These are phyloP conservation scores for Polietes domitor DNA, from an alignment of 2,888 invertebrate species.

Conservation along the genomic window DNA sequence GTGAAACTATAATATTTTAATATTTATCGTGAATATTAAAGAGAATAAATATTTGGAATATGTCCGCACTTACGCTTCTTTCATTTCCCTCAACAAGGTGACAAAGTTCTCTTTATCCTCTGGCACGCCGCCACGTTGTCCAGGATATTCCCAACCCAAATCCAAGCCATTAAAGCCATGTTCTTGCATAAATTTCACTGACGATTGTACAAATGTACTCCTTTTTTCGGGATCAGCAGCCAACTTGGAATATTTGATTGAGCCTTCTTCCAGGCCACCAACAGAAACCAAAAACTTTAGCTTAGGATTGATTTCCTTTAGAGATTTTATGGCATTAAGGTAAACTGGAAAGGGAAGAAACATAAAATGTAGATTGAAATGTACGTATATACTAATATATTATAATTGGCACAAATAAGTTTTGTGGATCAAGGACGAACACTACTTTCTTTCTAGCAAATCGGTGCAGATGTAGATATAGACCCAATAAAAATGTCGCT, in stretches of 20 bases:
- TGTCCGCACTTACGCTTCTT: slow-evolving; percentile 70
- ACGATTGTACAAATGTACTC: slow-evolving; percentile 87
- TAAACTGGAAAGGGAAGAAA: slow-evolving; percentile 59
- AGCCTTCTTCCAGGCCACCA: slow-evolving; percentile 97
- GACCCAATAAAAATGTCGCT: too few relatives aligned
- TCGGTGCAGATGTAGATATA: too few relatives aligned
- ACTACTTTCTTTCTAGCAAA: too few relatives aligned
- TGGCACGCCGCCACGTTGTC: slow-evolving; percentile 81
- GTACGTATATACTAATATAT: too few relatives aligned
- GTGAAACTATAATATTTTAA: slow-evolving; percentile 8
- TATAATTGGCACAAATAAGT: too few relatives aligned
- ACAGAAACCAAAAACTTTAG: slow-evolving; percentile 90
- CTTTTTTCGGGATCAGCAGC: slow-evolving; percentile 88
- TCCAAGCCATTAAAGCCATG: slow-evolving; percentile 94
- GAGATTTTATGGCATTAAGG: slow-evolving; percentile 70
- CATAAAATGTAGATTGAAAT: too few relatives aligned
- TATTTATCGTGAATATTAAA: too few relatives aligned
- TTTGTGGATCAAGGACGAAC: too few relatives aligned
- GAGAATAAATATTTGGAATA: too few relatives aligned
- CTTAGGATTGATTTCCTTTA: slow-evolving; percentile 70
- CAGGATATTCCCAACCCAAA: slow-evolving; percentile 96
- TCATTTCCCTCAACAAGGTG: slow-evolving; percentile 69
- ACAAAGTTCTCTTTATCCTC: slow-evolving; percentile 72
- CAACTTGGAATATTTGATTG: slow-evolving; percentile 91
- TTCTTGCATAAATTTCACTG: slow-evolving; percentile 88